A percentile compares a stretch with the other conserved stretches of the same genome.
phyloP scores from a whole-genome alignment of 2,888 invertebrate species.

The Latrodectus hesperus region DNA sequence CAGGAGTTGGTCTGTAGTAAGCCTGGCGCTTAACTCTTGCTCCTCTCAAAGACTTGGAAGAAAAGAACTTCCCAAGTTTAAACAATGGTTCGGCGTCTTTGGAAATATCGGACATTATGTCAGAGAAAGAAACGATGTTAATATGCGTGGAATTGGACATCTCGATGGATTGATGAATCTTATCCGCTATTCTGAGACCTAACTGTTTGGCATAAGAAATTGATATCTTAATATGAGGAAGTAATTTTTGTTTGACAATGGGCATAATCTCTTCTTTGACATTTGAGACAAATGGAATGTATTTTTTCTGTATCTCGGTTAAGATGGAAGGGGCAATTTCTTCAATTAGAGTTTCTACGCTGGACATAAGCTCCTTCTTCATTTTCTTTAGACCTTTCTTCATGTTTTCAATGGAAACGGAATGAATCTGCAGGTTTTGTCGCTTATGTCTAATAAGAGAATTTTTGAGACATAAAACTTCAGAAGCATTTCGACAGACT shows the following conservation, averaged over 20 bases:
- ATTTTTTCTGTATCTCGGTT: neutral
- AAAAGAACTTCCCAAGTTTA: neutral
- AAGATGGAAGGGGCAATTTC: constrained; percentile 8
- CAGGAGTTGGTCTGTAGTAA: neutral
- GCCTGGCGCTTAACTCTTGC: neutral
- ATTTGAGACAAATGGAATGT: neutral
- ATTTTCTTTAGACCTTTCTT: neutral
- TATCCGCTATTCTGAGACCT: neutral
- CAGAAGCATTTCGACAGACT: no score
- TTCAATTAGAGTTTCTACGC: neutral
- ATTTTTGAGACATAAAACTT: no score
- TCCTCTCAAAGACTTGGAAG: neutral
- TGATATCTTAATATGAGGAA: neutral
- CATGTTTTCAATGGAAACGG: constrained; percentile 13
- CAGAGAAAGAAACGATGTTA: constrained; percentile 22
- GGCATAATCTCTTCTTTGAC: constrained; percentile 3
- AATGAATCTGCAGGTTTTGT: neutral
- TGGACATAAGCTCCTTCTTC: neutral
- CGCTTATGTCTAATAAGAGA: no score
- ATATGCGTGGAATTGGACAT: constrained; percentile 43
- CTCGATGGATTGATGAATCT: constrained; percentile 17
- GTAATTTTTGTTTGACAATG: constrained; percentile 1
- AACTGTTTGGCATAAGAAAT: neutral
- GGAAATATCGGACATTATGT: constrained; percentile 13
- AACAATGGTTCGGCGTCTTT: constrained; percentile 6